Base-by-base conservation (phyloP, 2,113 vertebrate species). In the Marmota flaviventris region DNA sequence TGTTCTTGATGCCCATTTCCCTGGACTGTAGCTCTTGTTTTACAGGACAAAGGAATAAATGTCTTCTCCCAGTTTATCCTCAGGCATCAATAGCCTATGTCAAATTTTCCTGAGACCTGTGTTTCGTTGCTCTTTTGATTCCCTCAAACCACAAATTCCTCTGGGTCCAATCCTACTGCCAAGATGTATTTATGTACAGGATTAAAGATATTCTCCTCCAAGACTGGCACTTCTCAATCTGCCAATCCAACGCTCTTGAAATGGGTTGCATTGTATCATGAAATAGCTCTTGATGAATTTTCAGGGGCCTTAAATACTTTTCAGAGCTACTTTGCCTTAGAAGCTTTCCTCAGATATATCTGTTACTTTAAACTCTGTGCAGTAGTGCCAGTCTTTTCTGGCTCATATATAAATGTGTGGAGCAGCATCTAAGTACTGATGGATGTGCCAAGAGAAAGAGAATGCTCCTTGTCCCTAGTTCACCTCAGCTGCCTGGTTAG, bases 101-200 rank as follows among this genome's bases (percentile, higher is more conserved):
- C 58, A 93, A 79, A 67, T 8, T 79, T 81, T 75, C 63, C 56
- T 94, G 22, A 65, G 67, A 37, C 79, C 32, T 17, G 79, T 56
- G 10, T 94, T 97, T 92, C 90, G 90, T 72, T 90, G 14, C 53
- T 86, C 53, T 87, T 93, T 70, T 89, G 45, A 85, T 92, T 85
- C 32, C 58, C 7, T 69, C n/a, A 84, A 73, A 37, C 4, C 42
- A 16, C 84, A 79, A 18, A 84, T 96, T 93, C 51, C 73, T 89
- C 20, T 32, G 89, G 24, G 39, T 75, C 32, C 84, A 92, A 0
- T 63, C 56, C 51, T 96, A 8, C 48, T 83, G 58, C n/a, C 56
- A 86, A 67, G 39, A 42, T 83, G 5, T 92, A 45, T 79, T 94
- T 85, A 37, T 67, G 24, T 63, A 12, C 29, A 16, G 53, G 56